These are phyloP conservation scores for Heliornis fulica DNA, from an alignment of 2,113 vertebrate species.

Conservation along the genomic window DNA sequence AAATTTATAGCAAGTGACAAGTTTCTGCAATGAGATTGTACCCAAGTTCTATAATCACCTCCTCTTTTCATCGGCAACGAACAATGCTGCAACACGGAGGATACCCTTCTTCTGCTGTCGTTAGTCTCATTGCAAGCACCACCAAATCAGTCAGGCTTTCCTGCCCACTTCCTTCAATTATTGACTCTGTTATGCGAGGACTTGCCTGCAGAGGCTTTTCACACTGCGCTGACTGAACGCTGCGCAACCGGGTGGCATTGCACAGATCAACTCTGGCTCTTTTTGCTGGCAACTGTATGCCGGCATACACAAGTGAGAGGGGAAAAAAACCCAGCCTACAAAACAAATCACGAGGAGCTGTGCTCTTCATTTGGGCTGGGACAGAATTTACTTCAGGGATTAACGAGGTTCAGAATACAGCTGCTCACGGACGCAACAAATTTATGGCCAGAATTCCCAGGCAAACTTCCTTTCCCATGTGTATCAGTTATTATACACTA, in stretches of 20 bases:
- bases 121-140: background rate
- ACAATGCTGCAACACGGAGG: background rate
- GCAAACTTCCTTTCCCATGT: background rate
- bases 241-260: background rate
- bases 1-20: background rate
- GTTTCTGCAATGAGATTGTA: background rate
- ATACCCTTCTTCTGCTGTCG: background rate
- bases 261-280: background rate
- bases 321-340: background rate
- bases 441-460: background rate
- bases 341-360: background rate
- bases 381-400: background rate
- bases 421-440: background rate
- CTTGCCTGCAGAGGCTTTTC: background rate
- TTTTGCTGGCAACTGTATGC: background rate
- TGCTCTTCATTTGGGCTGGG: background rate
- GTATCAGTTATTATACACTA: background rate
- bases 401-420: background rate
- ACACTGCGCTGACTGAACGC: background rate
- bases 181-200: background rate
- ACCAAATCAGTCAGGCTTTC: background rate
- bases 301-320: background rate
- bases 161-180: background rate
- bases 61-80: background rate
- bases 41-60: background rate